Conservation (phyloP, 2,113 vertebrate species). For the Thinocorus orbignyianus region DNA sequence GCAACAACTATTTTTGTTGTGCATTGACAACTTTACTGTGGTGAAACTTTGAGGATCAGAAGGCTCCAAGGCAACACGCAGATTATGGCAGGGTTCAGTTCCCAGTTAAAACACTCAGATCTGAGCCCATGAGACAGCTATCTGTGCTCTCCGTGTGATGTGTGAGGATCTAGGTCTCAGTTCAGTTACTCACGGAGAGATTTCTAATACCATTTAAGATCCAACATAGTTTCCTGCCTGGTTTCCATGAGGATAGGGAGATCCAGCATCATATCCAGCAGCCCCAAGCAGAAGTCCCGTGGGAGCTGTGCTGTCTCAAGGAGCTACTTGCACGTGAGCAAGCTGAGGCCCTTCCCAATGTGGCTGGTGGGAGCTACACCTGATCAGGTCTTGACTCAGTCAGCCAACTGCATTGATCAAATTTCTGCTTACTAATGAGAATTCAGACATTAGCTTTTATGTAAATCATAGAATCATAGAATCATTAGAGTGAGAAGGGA, state of each 20-base stretch:
- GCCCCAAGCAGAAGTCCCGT: background rate
- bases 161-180: background rate
- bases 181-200: background rate
- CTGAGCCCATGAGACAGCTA: background rate
- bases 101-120: background rate
- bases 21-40: background rate
- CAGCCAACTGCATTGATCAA: background rate
- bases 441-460: background rate
- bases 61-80: background rate
- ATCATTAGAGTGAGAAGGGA: no score
- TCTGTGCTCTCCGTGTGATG: background rate
- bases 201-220: background rate
- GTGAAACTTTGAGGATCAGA: background rate
- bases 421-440: background rate
- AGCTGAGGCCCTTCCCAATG: background rate
- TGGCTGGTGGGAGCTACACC: background rate
- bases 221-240: background rate
- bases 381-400: background rate
- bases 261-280: background rate
- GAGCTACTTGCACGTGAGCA: background rate
- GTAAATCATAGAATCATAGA: background rate
- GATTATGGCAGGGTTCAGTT: accelerated
- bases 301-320: accelerated
- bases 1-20: background rate
- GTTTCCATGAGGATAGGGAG: background rate